phyloP scores from a whole-genome alignment of 2,888 invertebrate genomes.

The Drosophila maculinotata region DNA sequence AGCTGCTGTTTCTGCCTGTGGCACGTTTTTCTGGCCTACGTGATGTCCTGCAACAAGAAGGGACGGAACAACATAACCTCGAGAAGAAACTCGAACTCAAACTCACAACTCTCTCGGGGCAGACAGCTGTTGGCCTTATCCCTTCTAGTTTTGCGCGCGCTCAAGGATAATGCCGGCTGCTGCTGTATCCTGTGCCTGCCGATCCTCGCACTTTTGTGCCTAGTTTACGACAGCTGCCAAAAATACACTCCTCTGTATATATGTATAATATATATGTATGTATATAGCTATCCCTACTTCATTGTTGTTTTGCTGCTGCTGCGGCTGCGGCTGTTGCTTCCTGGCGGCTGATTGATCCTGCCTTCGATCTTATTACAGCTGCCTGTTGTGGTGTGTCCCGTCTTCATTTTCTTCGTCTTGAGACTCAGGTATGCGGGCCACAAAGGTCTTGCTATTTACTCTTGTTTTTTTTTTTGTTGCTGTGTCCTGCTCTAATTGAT shows the following conservation, averaged over 20 bases:
- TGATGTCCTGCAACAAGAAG: conserved; percentile 26
- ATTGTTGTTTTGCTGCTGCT: conserved; percentile 41
- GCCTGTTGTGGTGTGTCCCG: conserved; percentile 29
- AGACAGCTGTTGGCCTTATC: conserved; percentile 61
- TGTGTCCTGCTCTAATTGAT: conserved; percentile 42
- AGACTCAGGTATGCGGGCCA: conserved; percentile 39
- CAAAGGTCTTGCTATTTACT: conserved; percentile 13
- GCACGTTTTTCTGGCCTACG: conserved; percentile 31
- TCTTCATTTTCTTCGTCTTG: conserved; percentile 4
- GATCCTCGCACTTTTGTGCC: conserved; percentile 57
- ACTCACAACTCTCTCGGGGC: neutral
- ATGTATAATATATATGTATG: conserved; percentile 4
- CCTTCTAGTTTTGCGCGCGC: conserved; percentile 46
- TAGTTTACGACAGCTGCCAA: conserved; percentile 73
- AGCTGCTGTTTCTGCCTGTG: conserved; percentile 10
- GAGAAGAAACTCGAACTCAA: conserved; percentile 1
- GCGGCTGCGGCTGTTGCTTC: conserved; percentile 51
- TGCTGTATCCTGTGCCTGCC: conserved; percentile 43
- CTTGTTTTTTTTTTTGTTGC: conserved; percentile 6
- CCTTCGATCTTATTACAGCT: conserved; percentile 72
- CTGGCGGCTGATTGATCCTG: conserved; percentile 69
- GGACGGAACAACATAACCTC: conserved; percentile 10
- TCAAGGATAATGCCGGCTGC: conserved; percentile 45
- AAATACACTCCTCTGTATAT: neutral
- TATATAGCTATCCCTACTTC: conserved; percentile 46